Evolutionary conservation across 2,888 invertebrate species (phyloP).

Genomic region (Drosophila suboccidentalis): DNA sequence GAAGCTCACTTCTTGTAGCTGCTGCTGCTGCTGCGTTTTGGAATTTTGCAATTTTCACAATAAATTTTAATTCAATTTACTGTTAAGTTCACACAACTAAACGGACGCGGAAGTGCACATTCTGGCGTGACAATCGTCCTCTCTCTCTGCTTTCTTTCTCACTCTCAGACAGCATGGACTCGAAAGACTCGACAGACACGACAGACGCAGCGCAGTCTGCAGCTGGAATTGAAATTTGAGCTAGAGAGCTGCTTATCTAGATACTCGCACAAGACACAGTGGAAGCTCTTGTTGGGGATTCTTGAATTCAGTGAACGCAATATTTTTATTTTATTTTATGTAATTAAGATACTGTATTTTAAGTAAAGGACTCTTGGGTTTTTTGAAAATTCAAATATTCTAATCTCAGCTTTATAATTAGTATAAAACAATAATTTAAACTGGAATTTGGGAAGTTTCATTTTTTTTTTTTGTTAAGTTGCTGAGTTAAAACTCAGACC

Average conservation of each 20-base stretch:
- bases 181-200: slow-evolving; percentile 38
- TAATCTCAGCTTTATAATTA: no score
- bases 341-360: no score
- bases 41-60: slow-evolving; percentile 81
- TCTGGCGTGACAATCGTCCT: slow-evolving; percentile 79
- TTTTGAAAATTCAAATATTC: no score
- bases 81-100: slow-evolving; percentile 75
- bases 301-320: neutral
- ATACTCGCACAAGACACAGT: slow-evolving; percentile 53
- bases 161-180: slow-evolving; percentile 35
- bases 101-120: slow-evolving; percentile 81
- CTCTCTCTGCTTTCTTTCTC: neutral
- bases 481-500: no score
- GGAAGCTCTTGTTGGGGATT: neutral
- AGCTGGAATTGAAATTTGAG: slow-evolving; percentile 47
- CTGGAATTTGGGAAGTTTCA: no score
- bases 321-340: no score
- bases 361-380: no score
- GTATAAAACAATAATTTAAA: no score
- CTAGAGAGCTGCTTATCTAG: slow-evolving; percentile 41
- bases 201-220: slow-evolving; percentile 41
- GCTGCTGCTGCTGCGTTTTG: slow-evolving; percentile 50
- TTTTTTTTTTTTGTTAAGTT: no score
- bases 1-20: slow-evolving; percentile 44
- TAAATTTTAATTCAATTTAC: slow-evolving; percentile 83